phyloP scores from a whole-genome alignment of 2,888 invertebrate genomes.

The Eueremaeus valkanovi region DNA sequence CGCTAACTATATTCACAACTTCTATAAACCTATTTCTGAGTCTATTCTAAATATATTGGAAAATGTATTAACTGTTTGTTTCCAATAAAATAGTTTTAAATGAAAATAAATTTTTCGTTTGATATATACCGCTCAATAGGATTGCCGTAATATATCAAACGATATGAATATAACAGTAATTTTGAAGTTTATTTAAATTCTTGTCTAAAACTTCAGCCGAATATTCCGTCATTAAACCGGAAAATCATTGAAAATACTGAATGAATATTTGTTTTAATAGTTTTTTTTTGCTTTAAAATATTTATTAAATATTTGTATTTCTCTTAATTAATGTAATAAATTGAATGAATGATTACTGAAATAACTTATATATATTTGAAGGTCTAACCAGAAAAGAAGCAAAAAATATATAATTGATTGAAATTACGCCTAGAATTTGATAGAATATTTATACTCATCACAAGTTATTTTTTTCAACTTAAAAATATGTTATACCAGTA shows the following conservation, averaged over 20 bases:
- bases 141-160: background rate
- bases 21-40: no score
- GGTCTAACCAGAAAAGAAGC: background rate
- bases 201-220: background rate
- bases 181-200: background rate
- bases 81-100: background rate
- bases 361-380: background rate
- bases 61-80: conserved; percentile 3
- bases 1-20: no score
- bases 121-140: conserved; percentile 5
- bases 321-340: background rate
- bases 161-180: background rate
- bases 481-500: no score
- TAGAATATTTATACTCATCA: no score
- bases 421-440: no score
- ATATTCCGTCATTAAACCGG: background rate
- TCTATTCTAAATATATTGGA: background rate
- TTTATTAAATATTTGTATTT: conserved; percentile 9
- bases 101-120: no score
- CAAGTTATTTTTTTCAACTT: no score
- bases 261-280: background rate
- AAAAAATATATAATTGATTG: background rate
- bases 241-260: background rate
- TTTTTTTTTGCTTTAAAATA: background rate
- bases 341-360: background rate